Evolutionary conservation across 2,888 invertebrate genomes (phyloP), one percentile per base, ranked within the genome.

Genomic region (Geotrupes spiniger): DNA sequence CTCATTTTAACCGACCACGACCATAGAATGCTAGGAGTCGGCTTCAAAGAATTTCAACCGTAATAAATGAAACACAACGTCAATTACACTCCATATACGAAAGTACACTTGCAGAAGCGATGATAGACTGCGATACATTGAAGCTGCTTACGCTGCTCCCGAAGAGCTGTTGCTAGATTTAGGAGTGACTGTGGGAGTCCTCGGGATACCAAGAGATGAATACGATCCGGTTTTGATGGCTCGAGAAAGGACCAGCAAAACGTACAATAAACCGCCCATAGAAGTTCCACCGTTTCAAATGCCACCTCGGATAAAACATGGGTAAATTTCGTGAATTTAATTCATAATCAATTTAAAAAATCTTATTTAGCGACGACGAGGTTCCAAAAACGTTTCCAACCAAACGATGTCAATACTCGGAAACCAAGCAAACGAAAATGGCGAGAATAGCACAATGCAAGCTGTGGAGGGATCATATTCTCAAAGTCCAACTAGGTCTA

Each of bases 1-100:
- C 71, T 83, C 36, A 74, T 81, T 60, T 75, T 78, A 46, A 74
- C 76, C 45, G 64, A 75, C n/a, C 79, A 82, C 47, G 82, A 83
- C 65, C 79, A 78, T 60, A 76, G 81, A 38, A 64, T 82, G 64
- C 65, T 82, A 61, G 77, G 79, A 0, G 71, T 83, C 46, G 82
- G 81, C 33, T 63, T 74, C 27, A 61, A 63, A 25, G 58, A 68
- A 46, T 65, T 69, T 26, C 61, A 70, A 42, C 61, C 68, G 62
- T 66, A 63, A 53, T 66, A 49, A 52, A 45, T 71, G 1, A 10
- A 40, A 28, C 26, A n/a, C 9, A 17, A 33, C 6, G 2, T 3
- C 9, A 21, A 14, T 11, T 10, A 2, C 15, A 8, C n/a, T 29
- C 12, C 37, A 5, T 1, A 16, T 16, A n/a, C 11, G 2, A 28